phyloP scores from a whole-genome alignment of 2,797 vertebrate species.

The Protonibea diacanthus region DNA sequence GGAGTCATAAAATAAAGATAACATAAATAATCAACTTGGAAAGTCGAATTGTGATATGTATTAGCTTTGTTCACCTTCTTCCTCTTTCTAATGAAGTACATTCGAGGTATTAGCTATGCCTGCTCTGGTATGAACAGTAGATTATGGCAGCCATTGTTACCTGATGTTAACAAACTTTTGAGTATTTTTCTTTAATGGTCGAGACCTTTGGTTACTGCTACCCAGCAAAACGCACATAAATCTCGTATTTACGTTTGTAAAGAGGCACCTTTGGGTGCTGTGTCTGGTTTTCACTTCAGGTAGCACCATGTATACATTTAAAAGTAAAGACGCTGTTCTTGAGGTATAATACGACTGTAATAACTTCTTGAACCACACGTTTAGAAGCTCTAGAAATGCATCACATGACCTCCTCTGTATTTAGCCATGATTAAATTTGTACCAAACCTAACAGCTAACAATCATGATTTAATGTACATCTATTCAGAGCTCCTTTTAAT shows the following conservation, averaged over 20 bases:
- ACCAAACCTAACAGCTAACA: constrained; percentile 23
- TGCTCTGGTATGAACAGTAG: not conserved
- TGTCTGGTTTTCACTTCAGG: constrained; percentile 1
- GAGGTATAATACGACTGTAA: not conserved
- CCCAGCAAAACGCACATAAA: not conserved
- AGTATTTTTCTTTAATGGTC: not conserved
- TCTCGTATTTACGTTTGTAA: not conserved
- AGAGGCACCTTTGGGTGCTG: not conserved
- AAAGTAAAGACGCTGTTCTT: not conserved
- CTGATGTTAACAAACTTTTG: not conserved
- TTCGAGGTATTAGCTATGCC: not conserved
- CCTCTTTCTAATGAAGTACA: not conserved
- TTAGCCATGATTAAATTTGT: constrained; percentile 21
- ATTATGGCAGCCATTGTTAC: not conserved
- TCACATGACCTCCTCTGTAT: constrained; percentile 6
- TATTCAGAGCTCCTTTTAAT: constrained; percentile 33
- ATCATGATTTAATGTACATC: constrained; percentile 53
- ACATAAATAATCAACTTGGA: no score
- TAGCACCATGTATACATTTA: not conserved
- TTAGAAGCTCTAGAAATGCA: not conserved
- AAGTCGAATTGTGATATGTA: no score
- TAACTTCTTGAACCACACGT: constrained; percentile 20
- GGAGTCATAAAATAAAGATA: no score
- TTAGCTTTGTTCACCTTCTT: no score
- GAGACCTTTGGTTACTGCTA: not conserved